Evolutionary conservation across 2,888 invertebrate species (phyloP).

Genomic region (Noctuana brunneofusca): DNA sequence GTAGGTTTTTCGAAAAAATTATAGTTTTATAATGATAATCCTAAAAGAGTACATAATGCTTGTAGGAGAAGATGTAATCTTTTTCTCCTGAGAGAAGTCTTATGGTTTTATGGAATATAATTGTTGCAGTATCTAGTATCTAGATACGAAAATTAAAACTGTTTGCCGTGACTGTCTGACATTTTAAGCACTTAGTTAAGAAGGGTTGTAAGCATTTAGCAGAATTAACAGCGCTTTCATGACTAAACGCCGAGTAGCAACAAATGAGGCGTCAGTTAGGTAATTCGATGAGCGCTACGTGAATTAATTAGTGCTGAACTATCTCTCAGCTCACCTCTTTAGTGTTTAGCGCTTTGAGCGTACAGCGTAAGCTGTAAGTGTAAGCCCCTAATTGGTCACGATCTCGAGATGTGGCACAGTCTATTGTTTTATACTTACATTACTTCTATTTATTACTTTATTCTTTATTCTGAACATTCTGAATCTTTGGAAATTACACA

Average conservation of each 20-base stretch:
- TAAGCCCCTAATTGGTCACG: neutral
- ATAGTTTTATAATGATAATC: no score
- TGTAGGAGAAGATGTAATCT: no score
- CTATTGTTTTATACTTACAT: no score
- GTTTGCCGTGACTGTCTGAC: neutral
- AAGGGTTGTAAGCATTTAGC: neutral
- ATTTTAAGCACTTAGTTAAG: conserved; percentile 2
- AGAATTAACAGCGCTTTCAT: conserved; percentile 2
- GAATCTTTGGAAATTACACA: no score
- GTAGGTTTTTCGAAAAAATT: no score
- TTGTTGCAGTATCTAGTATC: no score
- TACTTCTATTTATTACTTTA: no score
- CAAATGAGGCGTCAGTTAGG: conserved; percentile 31
- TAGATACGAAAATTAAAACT: no score
- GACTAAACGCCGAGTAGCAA: conserved; percentile 14
- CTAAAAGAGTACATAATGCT: no score
- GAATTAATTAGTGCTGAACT: conserved; percentile 33
- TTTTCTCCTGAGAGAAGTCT: no score
- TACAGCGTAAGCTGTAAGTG: neutral
- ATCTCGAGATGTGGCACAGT: conserved; percentile 15
- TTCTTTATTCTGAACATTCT: no score
- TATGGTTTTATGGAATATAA: no score
- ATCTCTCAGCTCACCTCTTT: conserved; percentile 29
- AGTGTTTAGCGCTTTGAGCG: conserved; percentile 16
- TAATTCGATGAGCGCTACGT: conserved; percentile 31